These are phyloP conservation scores for Carapus acus DNA, from an alignment of 2,797 vertebrate genomes.

Conservation along the genomic window DNA sequence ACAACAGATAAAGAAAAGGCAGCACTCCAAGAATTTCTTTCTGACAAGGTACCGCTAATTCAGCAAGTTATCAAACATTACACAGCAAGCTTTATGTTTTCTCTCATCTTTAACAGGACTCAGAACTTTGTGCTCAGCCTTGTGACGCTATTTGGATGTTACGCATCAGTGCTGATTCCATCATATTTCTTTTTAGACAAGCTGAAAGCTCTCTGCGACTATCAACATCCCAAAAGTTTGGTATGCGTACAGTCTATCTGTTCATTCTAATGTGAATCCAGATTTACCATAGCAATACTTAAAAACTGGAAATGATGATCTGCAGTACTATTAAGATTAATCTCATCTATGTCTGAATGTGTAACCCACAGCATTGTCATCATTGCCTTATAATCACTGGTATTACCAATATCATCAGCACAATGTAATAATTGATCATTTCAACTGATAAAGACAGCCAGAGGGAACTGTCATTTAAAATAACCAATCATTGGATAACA, in stretches of 20 bases:
- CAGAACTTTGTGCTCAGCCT: slow-evolving; percentile 65
- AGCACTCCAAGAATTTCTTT: slow-evolving; percentile 52
- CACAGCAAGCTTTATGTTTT: not conserved
- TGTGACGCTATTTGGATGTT: slow-evolving; percentile 65
- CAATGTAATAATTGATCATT: too few relatives aligned
- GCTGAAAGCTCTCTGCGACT: slow-evolving; percentile 23
- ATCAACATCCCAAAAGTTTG: slow-evolving; percentile 44
- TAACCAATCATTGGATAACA: too few relatives aligned
- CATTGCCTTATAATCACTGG: too few relatives aligned
- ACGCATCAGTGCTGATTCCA: slow-evolving; percentile 69
- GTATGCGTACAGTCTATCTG: slow-evolving; percentile 44
- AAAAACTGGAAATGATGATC: too few relatives aligned
- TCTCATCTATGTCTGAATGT: too few relatives aligned
- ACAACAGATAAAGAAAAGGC: slow-evolving; percentile 13
- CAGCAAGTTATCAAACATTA: slow-evolving; percentile 4
- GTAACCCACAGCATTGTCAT: too few relatives aligned
- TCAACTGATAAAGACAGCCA: too few relatives aligned
- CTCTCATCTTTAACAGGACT: slow-evolving; percentile 41
- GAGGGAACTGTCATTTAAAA: too few relatives aligned
- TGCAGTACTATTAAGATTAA: too few relatives aligned
- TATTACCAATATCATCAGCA: too few relatives aligned
- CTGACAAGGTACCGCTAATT: slow-evolving; percentile 58
- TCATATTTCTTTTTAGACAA: slow-evolving; percentile 57
- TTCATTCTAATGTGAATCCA: too few relatives aligned
- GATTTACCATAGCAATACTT: too few relatives aligned